Conservation (phyloP, 1,140 invertebrate genomes). For the Colletes latitarsis region DNA sequence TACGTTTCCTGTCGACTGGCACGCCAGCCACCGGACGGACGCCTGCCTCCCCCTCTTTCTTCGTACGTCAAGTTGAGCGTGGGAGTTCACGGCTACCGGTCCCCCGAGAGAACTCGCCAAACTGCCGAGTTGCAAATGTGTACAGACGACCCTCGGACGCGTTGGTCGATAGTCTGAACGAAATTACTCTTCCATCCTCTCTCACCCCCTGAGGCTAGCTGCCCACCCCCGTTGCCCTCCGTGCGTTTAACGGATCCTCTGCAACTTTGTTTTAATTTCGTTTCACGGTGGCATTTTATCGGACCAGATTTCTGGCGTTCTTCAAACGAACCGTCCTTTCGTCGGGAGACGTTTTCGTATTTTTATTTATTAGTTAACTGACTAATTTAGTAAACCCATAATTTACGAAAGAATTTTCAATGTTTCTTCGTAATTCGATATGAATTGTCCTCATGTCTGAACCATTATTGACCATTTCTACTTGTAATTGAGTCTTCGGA, state of each 20-base stretch:
- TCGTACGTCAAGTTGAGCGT: neutral
- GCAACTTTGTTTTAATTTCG: conserved; percentile 18
- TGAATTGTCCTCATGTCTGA: too few relatives aligned
- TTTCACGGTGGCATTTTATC: neutral
- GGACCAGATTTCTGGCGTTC: neutral
- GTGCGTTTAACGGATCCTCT: neutral
- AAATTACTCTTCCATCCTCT: neutral
- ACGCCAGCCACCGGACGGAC: neutral
- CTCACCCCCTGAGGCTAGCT: too few relatives aligned
- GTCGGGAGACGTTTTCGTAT: too few relatives aligned
- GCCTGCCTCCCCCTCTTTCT: neutral
- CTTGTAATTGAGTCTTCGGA: too few relatives aligned
- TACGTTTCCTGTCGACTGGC: conserved; percentile 9
- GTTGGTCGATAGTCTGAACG: conserved; percentile 49
- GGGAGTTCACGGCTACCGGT: conserved; percentile 13
- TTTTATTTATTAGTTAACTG: too few relatives aligned
- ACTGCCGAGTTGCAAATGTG: conserved; percentile 72
- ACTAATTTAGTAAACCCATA: too few relatives aligned
- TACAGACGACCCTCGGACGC: conserved; percentile 62
- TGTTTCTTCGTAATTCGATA: too few relatives aligned
- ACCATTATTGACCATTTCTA: too few relatives aligned
- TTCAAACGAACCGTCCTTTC: too few relatives aligned
- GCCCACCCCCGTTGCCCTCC: neutral
- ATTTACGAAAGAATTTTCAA: too few relatives aligned
- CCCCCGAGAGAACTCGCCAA: conserved; percentile 42